A percentile compares a stretch with the other conserved stretches of the same genome.
These are phyloP conservation scores for Peromyscus attwateri DNA, from an alignment of 2,797 vertebrate species.

Conservation along the genomic window DNA sequence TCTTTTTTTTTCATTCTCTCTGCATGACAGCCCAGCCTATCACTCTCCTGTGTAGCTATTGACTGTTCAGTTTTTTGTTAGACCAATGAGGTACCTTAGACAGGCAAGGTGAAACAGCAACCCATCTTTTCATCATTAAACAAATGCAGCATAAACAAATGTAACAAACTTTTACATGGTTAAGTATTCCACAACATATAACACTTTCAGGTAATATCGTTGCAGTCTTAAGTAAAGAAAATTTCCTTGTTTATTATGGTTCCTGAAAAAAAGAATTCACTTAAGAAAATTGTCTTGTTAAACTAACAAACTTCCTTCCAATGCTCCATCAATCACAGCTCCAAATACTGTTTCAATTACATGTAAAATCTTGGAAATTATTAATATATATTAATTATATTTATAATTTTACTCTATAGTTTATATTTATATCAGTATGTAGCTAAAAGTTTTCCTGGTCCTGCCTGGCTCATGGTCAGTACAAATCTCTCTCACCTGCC, in stretches of 20 bases:
- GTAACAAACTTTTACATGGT: neutral
- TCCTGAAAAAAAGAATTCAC: neutral
- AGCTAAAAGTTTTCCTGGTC: too few species aligned
- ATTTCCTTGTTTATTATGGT: neutral
- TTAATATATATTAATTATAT: neutral
- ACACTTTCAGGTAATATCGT: neutral
- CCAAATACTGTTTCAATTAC: neutral
- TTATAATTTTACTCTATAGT: neutral
- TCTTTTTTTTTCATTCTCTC: too few species aligned
- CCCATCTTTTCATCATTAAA: neutral
- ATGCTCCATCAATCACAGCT: neutral
- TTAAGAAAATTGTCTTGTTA: neutral
- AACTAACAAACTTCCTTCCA: neutral
- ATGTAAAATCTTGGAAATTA: neutral
- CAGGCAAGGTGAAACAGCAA: neutral
- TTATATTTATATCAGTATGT: neutral
- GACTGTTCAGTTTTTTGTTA: too few species aligned
- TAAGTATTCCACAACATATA: neutral
- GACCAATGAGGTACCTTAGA: neutral
- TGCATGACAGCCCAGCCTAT: too few species aligned
- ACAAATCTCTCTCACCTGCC: too few species aligned
- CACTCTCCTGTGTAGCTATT: too few species aligned
- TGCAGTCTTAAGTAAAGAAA: conserved; percentile 5
- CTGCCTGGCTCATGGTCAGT: too few species aligned
- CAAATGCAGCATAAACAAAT: neutral